Conservation (phyloP, 2,888 invertebrate species). For the Sthenelais limicola region DNA sequence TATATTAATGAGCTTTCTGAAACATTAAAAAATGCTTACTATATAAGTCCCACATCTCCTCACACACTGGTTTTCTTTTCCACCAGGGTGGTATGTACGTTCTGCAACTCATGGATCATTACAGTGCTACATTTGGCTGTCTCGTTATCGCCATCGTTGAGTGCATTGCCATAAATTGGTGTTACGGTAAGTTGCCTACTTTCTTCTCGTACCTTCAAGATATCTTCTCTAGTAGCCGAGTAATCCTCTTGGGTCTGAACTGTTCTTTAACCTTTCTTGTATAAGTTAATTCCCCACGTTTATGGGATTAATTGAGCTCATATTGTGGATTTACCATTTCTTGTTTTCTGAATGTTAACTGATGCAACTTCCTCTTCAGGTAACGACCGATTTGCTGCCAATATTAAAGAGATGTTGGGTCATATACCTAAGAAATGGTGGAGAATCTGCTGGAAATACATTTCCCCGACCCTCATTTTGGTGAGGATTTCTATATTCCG, state of each 20-base stretch:
- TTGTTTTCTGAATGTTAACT: no score
- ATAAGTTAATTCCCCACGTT: no score
- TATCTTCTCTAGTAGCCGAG: no score
- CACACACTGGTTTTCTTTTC: conserved; percentile 3
- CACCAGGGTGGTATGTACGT: conserved; percentile 55
- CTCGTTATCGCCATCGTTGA: conserved; percentile 54
- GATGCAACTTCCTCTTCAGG: conserved; percentile 48
- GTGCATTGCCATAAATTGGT: conserved; percentile 54
- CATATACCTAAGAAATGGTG: conserved; percentile 43
- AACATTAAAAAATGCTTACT: no score
- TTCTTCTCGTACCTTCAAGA: neutral
- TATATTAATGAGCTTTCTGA: no score
- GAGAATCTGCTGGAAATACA: conserved; percentile 53
- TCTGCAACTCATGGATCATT: conserved; percentile 54
- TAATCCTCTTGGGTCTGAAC: no score
- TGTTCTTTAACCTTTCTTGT: no score
- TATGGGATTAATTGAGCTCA: no score
- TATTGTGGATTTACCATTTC: no score
- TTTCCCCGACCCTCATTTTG: conserved; percentile 58
- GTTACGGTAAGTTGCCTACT: conserved; percentile 49
- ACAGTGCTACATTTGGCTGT: conserved; percentile 53
- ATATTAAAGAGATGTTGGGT: conserved; percentile 54
- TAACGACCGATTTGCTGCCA: conserved; percentile 47
- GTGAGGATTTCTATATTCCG: conserved; percentile 54
- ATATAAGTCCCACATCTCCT: no score